These are phyloP conservation scores for Strongylocentrotus purpuratus DNA, from an alignment of 35 echinoderm and acorn worm genomes.

Conservation along the genomic window DNA sequence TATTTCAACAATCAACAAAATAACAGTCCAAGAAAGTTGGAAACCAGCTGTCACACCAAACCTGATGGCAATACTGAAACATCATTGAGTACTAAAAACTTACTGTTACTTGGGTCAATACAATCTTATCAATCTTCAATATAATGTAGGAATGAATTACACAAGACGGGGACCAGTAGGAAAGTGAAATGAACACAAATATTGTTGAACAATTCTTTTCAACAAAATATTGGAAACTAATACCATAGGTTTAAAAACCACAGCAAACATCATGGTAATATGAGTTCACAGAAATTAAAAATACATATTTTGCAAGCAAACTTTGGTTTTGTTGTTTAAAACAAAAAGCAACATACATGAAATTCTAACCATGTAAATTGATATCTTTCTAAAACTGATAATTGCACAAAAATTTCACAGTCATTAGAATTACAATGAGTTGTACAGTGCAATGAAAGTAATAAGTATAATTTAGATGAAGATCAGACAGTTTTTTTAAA, in stretches of 20 bases:
- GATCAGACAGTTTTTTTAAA: no score
- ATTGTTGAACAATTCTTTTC: no score
- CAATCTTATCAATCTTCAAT: no score
- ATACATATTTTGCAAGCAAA: no score
- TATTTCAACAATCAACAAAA: background rate
- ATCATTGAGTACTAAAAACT: background rate
- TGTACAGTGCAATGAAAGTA: background rate
- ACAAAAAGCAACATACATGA: no score
- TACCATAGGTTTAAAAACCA: background rate
- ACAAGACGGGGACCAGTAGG: no score
- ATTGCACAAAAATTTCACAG: background rate
- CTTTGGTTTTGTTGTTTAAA: no score
- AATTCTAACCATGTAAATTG: background rate
- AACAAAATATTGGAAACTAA: background rate
- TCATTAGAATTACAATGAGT: background rate
- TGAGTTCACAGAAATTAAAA: no score
- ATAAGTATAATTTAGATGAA: background rate
- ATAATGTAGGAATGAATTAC: no score
- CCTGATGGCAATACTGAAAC: background rate
- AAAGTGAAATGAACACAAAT: no score
- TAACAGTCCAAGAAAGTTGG: background rate
- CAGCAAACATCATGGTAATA: background rate
- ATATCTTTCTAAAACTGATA: background rate
- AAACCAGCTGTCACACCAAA: background rate
- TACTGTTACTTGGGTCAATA: background rate